phyloP scores from a whole-genome alignment of 2,888 invertebrate genomes.

The Acleris sparsana region DNA sequence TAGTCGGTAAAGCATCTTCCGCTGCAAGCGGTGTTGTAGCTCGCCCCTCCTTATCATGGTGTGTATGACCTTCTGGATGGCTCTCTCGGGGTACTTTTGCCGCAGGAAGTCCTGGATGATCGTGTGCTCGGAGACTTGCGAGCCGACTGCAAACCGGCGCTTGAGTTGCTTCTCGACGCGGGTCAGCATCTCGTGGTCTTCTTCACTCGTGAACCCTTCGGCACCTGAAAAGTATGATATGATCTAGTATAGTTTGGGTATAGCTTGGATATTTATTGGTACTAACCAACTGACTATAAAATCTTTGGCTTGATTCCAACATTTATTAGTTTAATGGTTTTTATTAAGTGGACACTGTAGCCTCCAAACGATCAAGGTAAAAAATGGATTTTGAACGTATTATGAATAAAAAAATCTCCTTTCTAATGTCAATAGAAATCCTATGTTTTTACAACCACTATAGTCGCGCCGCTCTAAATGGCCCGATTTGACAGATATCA shows the following conservation, averaged over 20 bases:
- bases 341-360: too few relatives aligned
- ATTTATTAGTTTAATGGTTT: too few relatives aligned
- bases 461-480: background rate
- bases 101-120: conserved; percentile 94
- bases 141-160: conserved; percentile 96
- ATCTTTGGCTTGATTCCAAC: too few relatives aligned
- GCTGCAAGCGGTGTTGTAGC: conserved; percentile 96
- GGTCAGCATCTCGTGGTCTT: conserved; percentile 94
- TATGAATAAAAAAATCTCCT: too few relatives aligned
- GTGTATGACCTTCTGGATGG: conserved; percentile 95
- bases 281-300: too few relatives aligned
- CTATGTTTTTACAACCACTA: background rate
- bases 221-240: conserved; percentile 84
- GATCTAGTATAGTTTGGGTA: too few relatives aligned
- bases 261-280: too few relatives aligned
- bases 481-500: too few relatives aligned
- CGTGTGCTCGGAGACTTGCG: conserved; percentile 96
- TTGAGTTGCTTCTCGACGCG: conserved; percentile 97
- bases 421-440: too few relatives aligned
- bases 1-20: conserved; percentile 97
- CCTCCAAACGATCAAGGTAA: too few relatives aligned
- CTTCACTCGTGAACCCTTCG: conserved; percentile 98
- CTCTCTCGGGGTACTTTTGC: conserved; percentile 94
- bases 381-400: too few relatives aligned
- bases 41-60: conserved; percentile 98